These are phyloP conservation scores for Alcis repandata DNA, from an alignment of 2,888 invertebrate species.

Conservation along the genomic window DNA sequence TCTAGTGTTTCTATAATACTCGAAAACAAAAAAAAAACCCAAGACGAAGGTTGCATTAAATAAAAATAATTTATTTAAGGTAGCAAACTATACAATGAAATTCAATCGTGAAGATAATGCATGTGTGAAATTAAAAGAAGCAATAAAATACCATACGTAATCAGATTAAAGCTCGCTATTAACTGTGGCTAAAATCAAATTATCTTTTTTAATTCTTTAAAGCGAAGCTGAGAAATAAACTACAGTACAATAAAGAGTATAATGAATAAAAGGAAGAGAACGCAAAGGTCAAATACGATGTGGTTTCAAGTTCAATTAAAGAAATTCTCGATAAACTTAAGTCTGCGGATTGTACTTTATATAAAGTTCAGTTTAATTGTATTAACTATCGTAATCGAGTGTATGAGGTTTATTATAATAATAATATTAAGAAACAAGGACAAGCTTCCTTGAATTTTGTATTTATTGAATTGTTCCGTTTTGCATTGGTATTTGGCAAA, in stretches of 20 bases:
- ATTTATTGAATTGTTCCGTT: slow-evolving; percentile 20
- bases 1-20: not conserved
- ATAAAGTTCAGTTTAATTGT: slow-evolving; percentile 36
- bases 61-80: slow-evolving; percentile 13
- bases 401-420: slow-evolving; percentile 10
- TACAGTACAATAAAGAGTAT: slow-evolving; percentile 66
- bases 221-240: slow-evolving; percentile 55
- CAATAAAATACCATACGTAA: slow-evolving; percentile 40
- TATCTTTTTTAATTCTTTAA: slow-evolving; percentile 54
- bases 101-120: slow-evolving; percentile 34
- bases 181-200: slow-evolving; percentile 56
- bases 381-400: slow-evolving; percentile 22
- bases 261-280: slow-evolving; percentile 67
- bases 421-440: slow-evolving; percentile 15
- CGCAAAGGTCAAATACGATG: slow-evolving; percentile 62
- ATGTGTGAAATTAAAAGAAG: slow-evolving; percentile 42
- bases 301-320: slow-evolving; percentile 57
- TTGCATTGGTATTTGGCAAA: slow-evolving; percentile 12
- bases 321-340: slow-evolving; percentile 50
- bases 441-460: slow-evolving; percentile 7
- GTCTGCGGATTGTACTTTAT: slow-evolving; percentile 42
- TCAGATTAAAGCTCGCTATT: slow-evolving; percentile 52
- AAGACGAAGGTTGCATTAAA: not conserved
- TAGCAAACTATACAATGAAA: slow-evolving; percentile 27
- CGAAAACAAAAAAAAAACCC: not conserved